Evolutionary conservation across 1,140 invertebrate species (phyloP).

Genomic region (Doryteuthis pealeii): DNA sequence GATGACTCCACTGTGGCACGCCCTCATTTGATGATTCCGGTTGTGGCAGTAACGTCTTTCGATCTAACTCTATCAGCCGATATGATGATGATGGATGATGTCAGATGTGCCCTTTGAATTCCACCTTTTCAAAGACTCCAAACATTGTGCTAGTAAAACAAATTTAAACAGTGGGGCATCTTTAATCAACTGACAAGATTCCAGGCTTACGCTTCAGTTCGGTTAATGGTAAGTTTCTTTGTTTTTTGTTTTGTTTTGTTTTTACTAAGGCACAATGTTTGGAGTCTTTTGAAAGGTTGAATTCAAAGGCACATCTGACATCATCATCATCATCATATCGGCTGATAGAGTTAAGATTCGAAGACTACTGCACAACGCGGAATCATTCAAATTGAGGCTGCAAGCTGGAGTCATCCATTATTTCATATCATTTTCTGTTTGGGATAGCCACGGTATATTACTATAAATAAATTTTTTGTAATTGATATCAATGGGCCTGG

Average conservation of each 20-base stretch:
- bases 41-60: not conserved
- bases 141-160: slow-evolving; percentile 43
- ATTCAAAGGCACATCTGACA: not conserved
- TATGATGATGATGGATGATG: slow-evolving; percentile 15
- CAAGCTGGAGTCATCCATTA: not conserved
- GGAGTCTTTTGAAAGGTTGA: slow-evolving; percentile 33
- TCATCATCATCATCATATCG: slow-evolving; percentile 15
- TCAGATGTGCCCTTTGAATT: not conserved
- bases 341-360: not conserved
- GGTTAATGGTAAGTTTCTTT: slow-evolving; percentile 38
- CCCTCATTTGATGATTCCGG: not conserved
- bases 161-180: slow-evolving; percentile 31
- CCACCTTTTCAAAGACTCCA: slow-evolving; percentile 35
- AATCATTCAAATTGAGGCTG: not conserved
- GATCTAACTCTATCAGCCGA: not conserved
- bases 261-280: slow-evolving; percentile 40
- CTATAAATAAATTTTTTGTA: not conserved
- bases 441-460: not conserved
- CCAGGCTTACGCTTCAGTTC: slow-evolving; percentile 35
- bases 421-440: not conserved
- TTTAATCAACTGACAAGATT: slow-evolving; percentile 32
- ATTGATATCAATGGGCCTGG: not conserved
- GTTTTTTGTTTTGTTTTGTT: too few species aligned
- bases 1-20: not conserved
- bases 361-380: not conserved